Evolutionary conservation across 2,797 vertebrate genomes (phyloP).

Genomic region (Gadopsis marmoratus): DNA sequence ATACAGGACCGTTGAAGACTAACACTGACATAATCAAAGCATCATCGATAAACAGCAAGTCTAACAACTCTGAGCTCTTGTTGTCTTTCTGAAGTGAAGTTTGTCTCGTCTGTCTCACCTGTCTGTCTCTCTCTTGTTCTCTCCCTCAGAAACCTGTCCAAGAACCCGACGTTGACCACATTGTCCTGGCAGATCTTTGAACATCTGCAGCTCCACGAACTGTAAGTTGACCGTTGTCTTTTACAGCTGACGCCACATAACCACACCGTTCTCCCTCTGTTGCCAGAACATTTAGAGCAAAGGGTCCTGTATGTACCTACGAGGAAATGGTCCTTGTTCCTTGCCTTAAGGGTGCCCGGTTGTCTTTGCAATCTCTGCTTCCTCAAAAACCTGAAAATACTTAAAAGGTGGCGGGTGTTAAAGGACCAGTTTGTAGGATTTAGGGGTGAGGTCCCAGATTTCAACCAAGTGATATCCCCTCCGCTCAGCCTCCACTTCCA

Average conservation of each 20-base stretch:
- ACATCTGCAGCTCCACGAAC: conserved; percentile 69
- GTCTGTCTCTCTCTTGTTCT: background rate
- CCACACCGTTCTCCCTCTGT: background rate
- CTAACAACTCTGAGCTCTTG: background rate
- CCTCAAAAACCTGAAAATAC: background rate
- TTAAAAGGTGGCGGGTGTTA: background rate
- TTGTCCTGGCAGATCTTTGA: conserved; percentile 78
- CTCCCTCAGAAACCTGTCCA: conserved; percentile 75
- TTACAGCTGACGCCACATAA: background rate
- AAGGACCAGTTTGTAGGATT: too few relatives aligned
- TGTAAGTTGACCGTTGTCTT: conserved; percentile 64
- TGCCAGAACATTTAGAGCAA: background rate
- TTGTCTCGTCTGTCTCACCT: background rate
- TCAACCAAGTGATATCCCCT: too few relatives aligned
- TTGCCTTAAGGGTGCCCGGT: background rate
- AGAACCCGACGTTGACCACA: conserved; percentile 61
- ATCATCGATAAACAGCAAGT: too few relatives aligned
- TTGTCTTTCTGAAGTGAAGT: background rate
- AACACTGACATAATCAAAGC: background rate
- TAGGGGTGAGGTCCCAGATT: too few relatives aligned
- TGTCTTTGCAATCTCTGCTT: background rate
- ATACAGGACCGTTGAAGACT: background rate
- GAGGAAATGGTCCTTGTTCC: background rate
- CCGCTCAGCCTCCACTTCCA: too few relatives aligned
- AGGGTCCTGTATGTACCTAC: background rate